Conservation (phyloP, 2,797 vertebrate species). For the Sebastes nivosus region DNA sequence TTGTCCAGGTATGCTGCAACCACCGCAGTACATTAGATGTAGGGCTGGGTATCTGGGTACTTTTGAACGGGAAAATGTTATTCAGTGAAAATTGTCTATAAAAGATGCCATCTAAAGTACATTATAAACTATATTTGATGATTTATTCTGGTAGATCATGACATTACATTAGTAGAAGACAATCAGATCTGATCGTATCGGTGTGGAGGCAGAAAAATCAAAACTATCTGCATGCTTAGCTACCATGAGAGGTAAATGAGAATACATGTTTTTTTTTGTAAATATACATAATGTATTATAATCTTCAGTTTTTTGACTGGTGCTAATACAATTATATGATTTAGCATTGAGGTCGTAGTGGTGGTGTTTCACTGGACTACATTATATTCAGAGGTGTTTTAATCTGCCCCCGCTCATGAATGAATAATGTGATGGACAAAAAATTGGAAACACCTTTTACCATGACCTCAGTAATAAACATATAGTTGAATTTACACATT, state of each 20-base stretch:
- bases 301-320: background rate
- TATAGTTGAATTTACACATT: background rate
- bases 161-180: too few species aligned
- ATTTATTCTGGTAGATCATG: too few species aligned
- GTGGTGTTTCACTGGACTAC: background rate
- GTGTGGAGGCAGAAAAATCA: background rate
- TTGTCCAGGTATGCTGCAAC: background rate
- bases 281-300: background rate
- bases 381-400: background rate
- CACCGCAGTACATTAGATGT: background rate
- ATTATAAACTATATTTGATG: too few species aligned
- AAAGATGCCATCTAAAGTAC: too few species aligned
- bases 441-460: background rate
- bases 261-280: background rate
- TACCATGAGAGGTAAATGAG: rapidly evolving
- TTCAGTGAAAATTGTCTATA: too few species aligned
- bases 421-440: background rate
- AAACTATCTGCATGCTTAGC: background rate
- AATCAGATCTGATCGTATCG: background rate
- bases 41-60: too few species aligned
- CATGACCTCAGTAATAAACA: background rate
- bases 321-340: background rate
- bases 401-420: background rate
- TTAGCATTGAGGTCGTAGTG: background rate
- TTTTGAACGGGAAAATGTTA: too few species aligned